Conservation (phyloP, 2,888 invertebrate species). For the Alcis repandata region DNA sequence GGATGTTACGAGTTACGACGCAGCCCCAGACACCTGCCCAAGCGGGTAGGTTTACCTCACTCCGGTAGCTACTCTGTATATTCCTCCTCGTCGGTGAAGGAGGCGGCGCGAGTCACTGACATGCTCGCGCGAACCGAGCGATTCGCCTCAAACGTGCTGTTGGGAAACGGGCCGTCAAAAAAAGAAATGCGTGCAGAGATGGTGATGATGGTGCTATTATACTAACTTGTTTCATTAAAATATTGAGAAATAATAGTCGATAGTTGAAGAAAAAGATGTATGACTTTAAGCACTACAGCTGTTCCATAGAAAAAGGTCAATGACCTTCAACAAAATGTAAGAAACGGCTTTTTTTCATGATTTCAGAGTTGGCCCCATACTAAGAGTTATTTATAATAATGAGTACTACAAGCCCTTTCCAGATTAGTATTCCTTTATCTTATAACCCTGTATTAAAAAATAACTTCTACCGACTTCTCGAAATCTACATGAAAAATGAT, state of each 20-base stretch:
- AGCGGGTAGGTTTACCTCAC: conserved; percentile 33
- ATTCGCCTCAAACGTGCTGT: conserved; percentile 39
- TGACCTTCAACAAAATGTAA: too few species aligned
- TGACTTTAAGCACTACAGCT: too few species aligned
- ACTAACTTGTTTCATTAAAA: not conserved
- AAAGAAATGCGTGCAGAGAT: too few species aligned
- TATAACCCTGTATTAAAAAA: too few species aligned
- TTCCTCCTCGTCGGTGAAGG: conserved; percentile 43
- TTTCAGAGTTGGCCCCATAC: too few species aligned
- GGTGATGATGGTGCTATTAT: not conserved
- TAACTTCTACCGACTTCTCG: too few species aligned
- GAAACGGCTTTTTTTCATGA: too few species aligned
- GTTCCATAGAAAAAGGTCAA: too few species aligned
- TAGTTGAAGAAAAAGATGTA: not conserved
- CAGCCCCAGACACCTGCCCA: conserved; percentile 40
- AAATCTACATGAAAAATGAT: too few species aligned
- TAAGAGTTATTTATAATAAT: too few species aligned
- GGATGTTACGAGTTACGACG: conserved; percentile 11
- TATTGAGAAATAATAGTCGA: not conserved
- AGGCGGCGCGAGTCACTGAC: conserved; percentile 37
- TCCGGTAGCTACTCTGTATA: conserved; percentile 40
- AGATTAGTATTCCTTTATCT: too few species aligned
- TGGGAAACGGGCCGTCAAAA: conserved; percentile 28
- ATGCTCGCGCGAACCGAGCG: conserved; percentile 37
- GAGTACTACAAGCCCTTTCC: too few species aligned